Conservation (phyloP, 2,113 vertebrate species). For the Meriones unguiculatus region DNA sequence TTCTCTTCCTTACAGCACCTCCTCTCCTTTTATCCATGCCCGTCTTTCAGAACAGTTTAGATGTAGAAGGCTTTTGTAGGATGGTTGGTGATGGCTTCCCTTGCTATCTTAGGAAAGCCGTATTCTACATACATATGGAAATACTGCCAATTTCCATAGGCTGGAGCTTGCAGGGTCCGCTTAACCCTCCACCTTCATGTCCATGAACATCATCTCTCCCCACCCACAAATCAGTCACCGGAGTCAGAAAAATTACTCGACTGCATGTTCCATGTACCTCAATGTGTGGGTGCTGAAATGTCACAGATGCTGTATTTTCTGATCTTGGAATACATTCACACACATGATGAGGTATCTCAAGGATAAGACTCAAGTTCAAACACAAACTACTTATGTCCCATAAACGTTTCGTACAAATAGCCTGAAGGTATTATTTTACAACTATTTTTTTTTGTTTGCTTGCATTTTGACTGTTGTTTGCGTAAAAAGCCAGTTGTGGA, state of each 20-base stretch:
- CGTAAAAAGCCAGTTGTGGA: neutral
- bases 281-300: neutral
- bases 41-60: constrained; percentile 75
- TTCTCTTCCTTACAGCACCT: constrained; percentile 69
- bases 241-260: neutral
- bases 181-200: neutral
- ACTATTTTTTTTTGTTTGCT: neutral
- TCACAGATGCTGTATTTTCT: neutral
- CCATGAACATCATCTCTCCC: neutral
- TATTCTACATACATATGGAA: too few relatives aligned
- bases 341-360: too few relatives aligned
- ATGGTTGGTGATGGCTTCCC: neutral
- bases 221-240: neutral
- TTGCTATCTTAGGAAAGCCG: neutral
- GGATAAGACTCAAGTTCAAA: neutral
- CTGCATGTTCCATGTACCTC: neutral
- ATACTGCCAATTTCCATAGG: neutral
- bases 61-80: constrained; percentile 58
- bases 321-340: neutral
- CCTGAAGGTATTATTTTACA: neutral
- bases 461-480: neutral
- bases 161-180: neutral
- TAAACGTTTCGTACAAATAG: neutral
- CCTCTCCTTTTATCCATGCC: constrained; percentile 66
- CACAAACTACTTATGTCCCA: neutral